phyloP scores from a whole-genome alignment of 2,888 invertebrate species.

The Pachycephus smyrnensis region DNA sequence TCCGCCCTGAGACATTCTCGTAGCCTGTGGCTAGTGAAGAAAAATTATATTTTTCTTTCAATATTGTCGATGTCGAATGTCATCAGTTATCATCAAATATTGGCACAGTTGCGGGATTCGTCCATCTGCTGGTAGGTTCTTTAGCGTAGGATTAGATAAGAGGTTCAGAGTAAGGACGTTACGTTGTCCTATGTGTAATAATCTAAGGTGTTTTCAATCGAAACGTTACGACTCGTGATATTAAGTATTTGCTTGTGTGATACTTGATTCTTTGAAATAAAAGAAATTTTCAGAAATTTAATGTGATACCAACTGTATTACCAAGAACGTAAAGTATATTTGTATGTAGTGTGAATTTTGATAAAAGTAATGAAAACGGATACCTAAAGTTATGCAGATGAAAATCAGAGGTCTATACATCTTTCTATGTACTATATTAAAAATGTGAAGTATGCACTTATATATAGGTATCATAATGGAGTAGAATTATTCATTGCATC shows the following conservation, averaged over 20 bases:
- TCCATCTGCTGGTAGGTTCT: not conserved
- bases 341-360: not conserved
- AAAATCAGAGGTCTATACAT: not conserved
- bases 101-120: slow-evolving; percentile 16
- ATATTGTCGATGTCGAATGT: slow-evolving; percentile 13
- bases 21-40: slow-evolving; percentile 11
- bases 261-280: not conserved
- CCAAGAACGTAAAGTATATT: not conserved
- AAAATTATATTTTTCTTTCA: slow-evolving; percentile 11
- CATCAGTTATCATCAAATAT: slow-evolving; percentile 9
- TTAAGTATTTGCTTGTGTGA: not conserved
- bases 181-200: not conserved
- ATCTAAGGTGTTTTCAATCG: not conserved
- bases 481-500: not conserved
- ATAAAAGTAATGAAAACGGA: not conserved
- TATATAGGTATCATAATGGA: not conserved
- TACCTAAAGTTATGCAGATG: not conserved
- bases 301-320: not conserved
- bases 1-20: not conserved
- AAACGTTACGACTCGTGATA: not conserved
- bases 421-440: not conserved
- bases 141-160: slow-evolving; percentile 4
- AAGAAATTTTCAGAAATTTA: not conserved
- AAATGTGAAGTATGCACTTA: not conserved
- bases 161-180: not conserved